Evolutionary conservation across 2,797 vertebrate species (phyloP).

Genomic region (Pristis pectinata): DNA sequence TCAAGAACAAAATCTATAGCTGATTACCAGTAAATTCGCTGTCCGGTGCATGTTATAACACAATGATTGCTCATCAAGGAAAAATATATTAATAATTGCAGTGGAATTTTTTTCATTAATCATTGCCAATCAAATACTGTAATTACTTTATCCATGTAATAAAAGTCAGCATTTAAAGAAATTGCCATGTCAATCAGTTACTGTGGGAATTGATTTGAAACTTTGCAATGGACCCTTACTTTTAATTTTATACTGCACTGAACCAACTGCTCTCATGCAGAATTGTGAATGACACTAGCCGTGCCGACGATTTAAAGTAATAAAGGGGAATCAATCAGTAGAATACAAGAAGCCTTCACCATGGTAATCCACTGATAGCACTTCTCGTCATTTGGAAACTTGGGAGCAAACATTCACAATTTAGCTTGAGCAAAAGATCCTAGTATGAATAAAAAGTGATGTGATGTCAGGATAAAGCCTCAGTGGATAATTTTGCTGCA

Average conservation of each 20-base stretch:
- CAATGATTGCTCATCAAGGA: constrained; percentile 28
- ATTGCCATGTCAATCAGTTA: constrained; percentile 33
- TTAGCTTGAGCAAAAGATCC: not conserved
- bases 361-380: not conserved
- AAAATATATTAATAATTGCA: constrained; percentile 29
- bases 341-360: not conserved
- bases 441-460: not conserved
- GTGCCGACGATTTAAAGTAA: not conserved
- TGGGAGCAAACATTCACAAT: not conserved
- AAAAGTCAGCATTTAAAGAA: constrained; percentile 32
- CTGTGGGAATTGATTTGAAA: constrained; percentile 22
- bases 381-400: constrained; percentile 21
- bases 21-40: constrained; percentile 31
- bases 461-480: not conserved
- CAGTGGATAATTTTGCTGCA: not conserved
- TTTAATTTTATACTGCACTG: constrained; percentile 30
- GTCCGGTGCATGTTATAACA: constrained; percentile 23
- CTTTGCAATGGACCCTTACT: constrained; percentile 3
- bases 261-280: not conserved
- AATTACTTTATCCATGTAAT: constrained; percentile 35
- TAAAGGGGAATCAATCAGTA: not conserved
- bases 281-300: not conserved
- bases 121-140: constrained; percentile 18
- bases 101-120: constrained; percentile 34
- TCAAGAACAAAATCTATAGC: constrained; percentile 18